phyloP scores from a whole-genome alignment of 2,888 invertebrate genomes.

The Gibbula magus region DNA sequence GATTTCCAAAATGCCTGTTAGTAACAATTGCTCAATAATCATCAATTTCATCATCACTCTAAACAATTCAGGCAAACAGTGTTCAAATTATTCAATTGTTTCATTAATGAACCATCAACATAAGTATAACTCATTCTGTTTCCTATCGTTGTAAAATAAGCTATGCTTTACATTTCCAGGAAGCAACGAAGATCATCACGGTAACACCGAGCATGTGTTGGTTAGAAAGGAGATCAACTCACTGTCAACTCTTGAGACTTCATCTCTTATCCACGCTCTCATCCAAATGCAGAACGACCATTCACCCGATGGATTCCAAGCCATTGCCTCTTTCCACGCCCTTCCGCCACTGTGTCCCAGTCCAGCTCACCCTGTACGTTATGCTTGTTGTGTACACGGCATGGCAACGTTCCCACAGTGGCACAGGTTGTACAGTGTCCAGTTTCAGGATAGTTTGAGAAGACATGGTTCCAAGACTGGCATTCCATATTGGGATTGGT shows the following conservation, averaged over 20 bases:
- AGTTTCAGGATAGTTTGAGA: constrained; percentile 44
- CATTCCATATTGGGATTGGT: constrained; percentile 49
- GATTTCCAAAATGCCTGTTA: no score
- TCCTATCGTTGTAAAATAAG: not conserved
- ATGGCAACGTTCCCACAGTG: constrained; percentile 51
- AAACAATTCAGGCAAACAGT: no score
- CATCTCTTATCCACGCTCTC: constrained; percentile 42
- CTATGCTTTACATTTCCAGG: not conserved
- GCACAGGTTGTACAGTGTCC: constrained; percentile 50
- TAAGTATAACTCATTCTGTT: no score
- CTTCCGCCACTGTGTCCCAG: constrained; percentile 45
- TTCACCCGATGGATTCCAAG: constrained; percentile 48
- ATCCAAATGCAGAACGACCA: constrained; percentile 36
- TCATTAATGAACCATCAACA: no score
- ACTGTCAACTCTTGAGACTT: constrained; percentile 35
- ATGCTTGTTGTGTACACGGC: constrained; percentile 49
- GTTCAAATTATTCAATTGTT: no score
- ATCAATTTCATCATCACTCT: no score
- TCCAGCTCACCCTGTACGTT: constrained; percentile 38
- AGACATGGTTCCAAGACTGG: constrained; percentile 45
- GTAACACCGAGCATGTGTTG: constrained; percentile 20
- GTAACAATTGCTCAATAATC: no score
- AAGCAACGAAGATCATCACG: constrained; percentile 18
- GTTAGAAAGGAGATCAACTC: constrained; percentile 32
- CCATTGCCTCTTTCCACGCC: constrained; percentile 49